Evolutionary conservation across 1,140 invertebrate genomes (phyloP).

Genomic region (Trypoxylus dichotomus): DNA sequence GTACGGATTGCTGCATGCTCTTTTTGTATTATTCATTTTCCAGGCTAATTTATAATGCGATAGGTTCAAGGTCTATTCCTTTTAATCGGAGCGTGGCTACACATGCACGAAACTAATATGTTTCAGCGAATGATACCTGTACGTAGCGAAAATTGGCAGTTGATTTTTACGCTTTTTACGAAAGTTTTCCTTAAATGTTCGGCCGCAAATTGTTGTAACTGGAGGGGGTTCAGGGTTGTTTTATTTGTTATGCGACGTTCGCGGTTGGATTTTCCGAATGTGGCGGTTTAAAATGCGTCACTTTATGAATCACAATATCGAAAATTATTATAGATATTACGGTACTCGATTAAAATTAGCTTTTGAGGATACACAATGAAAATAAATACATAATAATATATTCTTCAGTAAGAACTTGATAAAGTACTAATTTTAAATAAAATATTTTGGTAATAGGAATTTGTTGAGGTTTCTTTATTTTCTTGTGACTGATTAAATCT

Average conservation of each 20-base stretch:
- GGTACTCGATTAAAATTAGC: too few relatives aligned
- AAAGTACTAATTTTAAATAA: too few relatives aligned
- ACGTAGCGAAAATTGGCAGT: not conserved
- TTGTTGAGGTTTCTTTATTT: too few relatives aligned
- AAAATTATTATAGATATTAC: not conserved
- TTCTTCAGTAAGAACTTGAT: too few relatives aligned
- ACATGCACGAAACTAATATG: not conserved
- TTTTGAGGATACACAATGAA: too few relatives aligned
- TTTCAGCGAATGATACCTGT: not conserved
- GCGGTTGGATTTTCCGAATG: not conserved
- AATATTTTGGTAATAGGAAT: too few relatives aligned
- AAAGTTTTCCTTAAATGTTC: not conserved
- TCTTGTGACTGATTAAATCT: too few relatives aligned
- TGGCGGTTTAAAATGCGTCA: not conserved
- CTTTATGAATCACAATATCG: not conserved
- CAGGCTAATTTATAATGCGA: constrained; percentile 34
- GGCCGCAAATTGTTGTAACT: not conserved
- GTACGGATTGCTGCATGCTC: constrained; percentile 30
- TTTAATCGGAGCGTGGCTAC: constrained; percentile 25
- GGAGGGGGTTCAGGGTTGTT: not conserved
- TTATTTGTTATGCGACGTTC: not conserved
- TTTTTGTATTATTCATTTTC: constrained; percentile 37
- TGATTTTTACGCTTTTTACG: not conserved
- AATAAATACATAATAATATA: too few relatives aligned
- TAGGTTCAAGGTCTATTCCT: constrained; percentile 34